These are phyloP conservation scores for Aleadryas rufinucha DNA, from an alignment of 2,113 vertebrate species.

Conservation along the genomic window DNA sequence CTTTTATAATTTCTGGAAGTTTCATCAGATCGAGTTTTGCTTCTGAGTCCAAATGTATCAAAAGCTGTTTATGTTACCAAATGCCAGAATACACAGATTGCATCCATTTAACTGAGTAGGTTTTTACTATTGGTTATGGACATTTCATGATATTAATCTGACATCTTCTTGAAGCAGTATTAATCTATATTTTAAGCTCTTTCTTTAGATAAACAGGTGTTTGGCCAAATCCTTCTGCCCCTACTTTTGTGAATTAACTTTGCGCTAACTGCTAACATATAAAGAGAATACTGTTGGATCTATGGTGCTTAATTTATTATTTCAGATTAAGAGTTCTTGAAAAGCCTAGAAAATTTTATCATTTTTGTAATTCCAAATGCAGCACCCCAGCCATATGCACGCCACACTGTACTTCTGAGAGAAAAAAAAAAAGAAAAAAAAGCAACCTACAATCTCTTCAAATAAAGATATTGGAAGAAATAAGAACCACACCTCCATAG, in stretches of 20 bases:
- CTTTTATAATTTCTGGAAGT: constrained; percentile 6
- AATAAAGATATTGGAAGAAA: not conserved
- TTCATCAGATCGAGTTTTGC: not conserved
- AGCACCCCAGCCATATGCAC: not conserved
- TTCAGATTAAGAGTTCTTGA: not conserved
- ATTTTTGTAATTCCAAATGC: not conserved
- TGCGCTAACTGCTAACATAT: not conserved
- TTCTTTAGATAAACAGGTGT: not conserved
- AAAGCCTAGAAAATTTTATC: not conserved
- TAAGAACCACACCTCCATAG: not conserved
- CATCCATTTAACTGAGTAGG: not conserved
- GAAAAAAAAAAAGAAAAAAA: not conserved
- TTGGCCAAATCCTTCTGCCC: not conserved
- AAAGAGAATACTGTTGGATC: not conserved
- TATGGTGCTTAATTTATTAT: not conserved
- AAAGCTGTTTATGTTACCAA: constrained; percentile 12
- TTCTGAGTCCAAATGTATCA: not conserved
- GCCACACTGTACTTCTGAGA: not conserved
- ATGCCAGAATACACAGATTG: constrained; percentile 20
- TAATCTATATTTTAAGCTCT: not conserved
- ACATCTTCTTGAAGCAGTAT: not conserved
- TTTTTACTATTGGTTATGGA: not conserved
- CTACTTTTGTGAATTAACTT: not conserved
- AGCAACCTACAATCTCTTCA: not conserved
- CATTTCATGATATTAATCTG: not conserved